A percentile compares a stretch with the other conserved stretches of the same genome.
phyloP scores from a whole-genome alignment of 1,140 invertebrate genomes.

The Brachionus paranguensis region DNA sequence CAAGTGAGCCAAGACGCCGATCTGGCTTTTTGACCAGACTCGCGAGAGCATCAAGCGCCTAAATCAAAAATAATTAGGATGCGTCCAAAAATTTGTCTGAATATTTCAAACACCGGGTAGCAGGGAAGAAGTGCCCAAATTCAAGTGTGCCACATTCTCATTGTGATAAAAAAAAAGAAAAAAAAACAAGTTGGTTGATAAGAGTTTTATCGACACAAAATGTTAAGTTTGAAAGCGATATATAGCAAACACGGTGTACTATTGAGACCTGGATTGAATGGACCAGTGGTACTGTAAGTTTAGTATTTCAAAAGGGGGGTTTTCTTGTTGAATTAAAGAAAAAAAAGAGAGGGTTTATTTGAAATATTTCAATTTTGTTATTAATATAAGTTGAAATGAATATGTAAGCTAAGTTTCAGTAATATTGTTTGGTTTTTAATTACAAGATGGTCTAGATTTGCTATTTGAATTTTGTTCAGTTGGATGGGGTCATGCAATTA shows the following conservation, averaged over 20 bases:
- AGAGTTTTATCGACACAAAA: neutral
- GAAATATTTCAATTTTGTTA: neutral
- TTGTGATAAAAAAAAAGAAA: constrained; percentile 4
- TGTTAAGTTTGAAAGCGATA: constrained; percentile 17
- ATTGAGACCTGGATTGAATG: neutral
- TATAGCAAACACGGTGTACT: neutral
- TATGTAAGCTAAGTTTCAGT: neutral
- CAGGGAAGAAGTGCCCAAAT: neutral
- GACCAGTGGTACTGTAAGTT: constrained; percentile 11
- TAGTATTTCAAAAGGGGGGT: neutral
- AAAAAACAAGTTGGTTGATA: neutral
- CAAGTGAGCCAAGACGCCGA: neutral
- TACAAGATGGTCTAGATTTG: neutral
- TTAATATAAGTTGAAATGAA: constrained; percentile 14
- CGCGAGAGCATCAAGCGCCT: neutral
- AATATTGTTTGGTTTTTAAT: constrained; percentile 11
- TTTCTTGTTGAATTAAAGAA: neutral
- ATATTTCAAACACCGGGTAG: neutral
- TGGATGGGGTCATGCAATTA: neutral
- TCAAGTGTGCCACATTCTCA: constrained; percentile 10
- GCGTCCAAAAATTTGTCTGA: neutral
- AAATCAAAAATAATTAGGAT: neutral
- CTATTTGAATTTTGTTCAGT: neutral
- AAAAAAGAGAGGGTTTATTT: neutral
- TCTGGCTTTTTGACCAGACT: neutral